Evolutionary conservation across 2,797 vertebrate species (phyloP).

Genomic region (Danio aesculapii): DNA sequence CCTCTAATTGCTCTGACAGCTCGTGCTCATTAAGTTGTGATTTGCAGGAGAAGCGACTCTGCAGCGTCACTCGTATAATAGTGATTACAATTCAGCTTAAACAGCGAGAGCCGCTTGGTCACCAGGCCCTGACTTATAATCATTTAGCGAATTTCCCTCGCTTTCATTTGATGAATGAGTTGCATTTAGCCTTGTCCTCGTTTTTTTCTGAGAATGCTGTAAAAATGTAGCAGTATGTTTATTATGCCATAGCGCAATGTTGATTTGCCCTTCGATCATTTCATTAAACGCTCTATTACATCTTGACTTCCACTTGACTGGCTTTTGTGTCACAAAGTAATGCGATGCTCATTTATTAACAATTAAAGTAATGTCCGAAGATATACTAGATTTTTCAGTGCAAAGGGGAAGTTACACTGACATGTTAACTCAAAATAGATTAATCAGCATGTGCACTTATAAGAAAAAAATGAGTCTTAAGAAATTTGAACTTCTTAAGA

Average conservation of each 20-base stretch:
- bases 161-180: conserved; percentile 45
- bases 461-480: neutral
- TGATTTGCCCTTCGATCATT: conserved; percentile 46
- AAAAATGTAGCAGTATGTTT: conserved; percentile 39
- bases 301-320: neutral
- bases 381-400: conserved; percentile 2
- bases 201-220: conserved; percentile 10
- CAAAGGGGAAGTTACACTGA: neutral
- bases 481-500: neutral
- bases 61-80: conserved; percentile 13
- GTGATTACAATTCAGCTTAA: conserved; percentile 3
- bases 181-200: conserved; percentile 28
- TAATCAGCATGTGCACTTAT: neutral
- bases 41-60: conserved; percentile 5
- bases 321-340: neutral
- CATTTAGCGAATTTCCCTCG: conserved; percentile 29
- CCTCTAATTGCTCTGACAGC: conserved; percentile 37
- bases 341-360: neutral
- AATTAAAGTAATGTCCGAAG: conserved; percentile 20
- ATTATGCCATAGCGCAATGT: conserved; percentile 41
- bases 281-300: conserved; percentile 28
- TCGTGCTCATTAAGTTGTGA: conserved; percentile 10
- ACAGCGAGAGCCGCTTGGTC: neutral
- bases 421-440: neutral
- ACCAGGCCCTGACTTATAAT: conserved; percentile 36